phyloP scores from a whole-genome alignment of 2,113 vertebrate species.

The Rostratula benghalensis region DNA sequence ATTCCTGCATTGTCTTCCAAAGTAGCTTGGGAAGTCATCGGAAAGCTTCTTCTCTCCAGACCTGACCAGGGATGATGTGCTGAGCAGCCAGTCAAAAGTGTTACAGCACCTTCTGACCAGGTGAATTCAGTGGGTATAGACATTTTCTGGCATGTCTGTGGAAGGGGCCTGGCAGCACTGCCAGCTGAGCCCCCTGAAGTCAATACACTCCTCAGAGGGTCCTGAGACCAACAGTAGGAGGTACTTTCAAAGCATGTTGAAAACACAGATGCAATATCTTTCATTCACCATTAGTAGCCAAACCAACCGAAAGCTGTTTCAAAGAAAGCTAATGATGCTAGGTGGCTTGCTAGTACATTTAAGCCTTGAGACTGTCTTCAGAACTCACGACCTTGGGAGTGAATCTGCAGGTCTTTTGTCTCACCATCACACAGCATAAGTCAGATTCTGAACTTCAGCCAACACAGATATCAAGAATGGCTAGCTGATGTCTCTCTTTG shows the following conservation, averaged over 20 bases:
- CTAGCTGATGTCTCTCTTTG: neutral
- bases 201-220: neutral
- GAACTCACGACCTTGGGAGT: rapidly evolving
- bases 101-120: neutral
- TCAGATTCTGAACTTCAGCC: neutral
- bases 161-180: neutral
- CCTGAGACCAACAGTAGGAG: neutral
- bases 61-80: too few relatives aligned
- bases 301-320: neutral
- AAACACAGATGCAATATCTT: rapidly evolving
- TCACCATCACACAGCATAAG: neutral
- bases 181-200: neutral
- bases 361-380: neutral
- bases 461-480: neutral
- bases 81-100: neutral
- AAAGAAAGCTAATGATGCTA: neutral
- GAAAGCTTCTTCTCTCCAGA: neutral
- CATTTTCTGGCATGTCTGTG: neutral
- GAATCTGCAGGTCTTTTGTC: neutral
- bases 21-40: neutral
- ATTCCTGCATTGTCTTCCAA: neutral
- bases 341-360: neutral
- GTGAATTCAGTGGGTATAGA: neutral
- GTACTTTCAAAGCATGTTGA: neutral
- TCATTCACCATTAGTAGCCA: neutral